Conservation (phyloP, 2,113 vertebrate genomes). For the Nesospiza acunhae region DNA sequence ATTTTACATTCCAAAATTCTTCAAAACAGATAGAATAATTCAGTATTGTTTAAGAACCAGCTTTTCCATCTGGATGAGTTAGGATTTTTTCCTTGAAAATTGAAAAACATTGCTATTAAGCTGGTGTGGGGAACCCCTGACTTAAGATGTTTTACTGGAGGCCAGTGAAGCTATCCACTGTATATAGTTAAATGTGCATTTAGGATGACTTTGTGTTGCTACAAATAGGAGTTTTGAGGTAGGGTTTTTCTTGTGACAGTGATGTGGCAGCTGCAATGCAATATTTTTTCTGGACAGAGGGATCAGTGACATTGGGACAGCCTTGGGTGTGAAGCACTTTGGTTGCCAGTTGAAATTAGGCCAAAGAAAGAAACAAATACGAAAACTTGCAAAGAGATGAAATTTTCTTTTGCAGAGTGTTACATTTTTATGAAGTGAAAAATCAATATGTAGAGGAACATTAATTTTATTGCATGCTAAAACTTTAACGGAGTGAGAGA, state of each 20-base stretch:
- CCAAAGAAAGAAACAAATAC: slow-evolving; percentile 18
- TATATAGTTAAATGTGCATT: background rate
- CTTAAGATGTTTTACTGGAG: background rate
- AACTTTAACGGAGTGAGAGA: background rate
- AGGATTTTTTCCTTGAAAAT: background rate
- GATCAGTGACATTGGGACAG: background rate
- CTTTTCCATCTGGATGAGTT: background rate
- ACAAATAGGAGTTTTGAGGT: background rate
- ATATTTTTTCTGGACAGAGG: background rate
- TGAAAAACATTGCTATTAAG: background rate
- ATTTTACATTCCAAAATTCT: background rate
- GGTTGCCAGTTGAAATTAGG: background rate
- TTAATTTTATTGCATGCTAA: slow-evolving; percentile 60
- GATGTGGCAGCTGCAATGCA: background rate
- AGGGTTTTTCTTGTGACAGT: background rate
- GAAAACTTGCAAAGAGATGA: background rate
- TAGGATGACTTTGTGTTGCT: background rate
- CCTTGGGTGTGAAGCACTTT: background rate
- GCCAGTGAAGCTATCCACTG: background rate
- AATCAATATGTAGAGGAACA: slow-evolving; percentile 59
- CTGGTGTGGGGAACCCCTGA: background rate
- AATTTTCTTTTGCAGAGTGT: slow-evolving; percentile 39
- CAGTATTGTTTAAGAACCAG: background rate
- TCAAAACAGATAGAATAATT: background rate
- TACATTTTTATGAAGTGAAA: slow-evolving; percentile 67